phyloP scores from a whole-genome alignment of 2,888 invertebrate species.

The Matsumyia berberina region DNA sequence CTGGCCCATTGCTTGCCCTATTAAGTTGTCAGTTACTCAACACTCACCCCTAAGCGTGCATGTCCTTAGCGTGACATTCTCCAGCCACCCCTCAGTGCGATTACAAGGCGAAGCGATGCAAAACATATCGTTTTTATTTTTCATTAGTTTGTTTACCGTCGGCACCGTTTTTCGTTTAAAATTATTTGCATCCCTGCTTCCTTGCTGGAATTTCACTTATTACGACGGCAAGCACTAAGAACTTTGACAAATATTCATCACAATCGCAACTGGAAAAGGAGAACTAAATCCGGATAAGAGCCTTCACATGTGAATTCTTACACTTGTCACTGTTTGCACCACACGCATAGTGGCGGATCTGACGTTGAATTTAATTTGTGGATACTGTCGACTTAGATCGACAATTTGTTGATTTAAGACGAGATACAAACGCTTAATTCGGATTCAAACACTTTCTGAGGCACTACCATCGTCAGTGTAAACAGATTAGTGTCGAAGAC shows the following conservation, averaged over 20 bases:
- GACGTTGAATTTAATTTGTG: conserved; percentile 24
- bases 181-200: conserved; percentile 63
- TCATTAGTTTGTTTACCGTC: conserved; percentile 43
- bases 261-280: conserved; percentile 66
- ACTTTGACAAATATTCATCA: conserved; percentile 69
- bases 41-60: conserved; percentile 71
- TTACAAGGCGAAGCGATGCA: conserved; percentile 65
- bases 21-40: conserved; percentile 76
- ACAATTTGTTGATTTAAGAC: conserved; percentile 56
- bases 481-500: conserved; percentile 15
- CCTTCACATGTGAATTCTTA: conserved; percentile 67
- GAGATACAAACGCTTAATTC: conserved; percentile 34
- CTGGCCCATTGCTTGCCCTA: conserved; percentile 75
- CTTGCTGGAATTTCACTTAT: conserved; percentile 51
- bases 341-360: neutral
- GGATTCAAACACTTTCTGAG: conserved; percentile 3
- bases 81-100: conserved; percentile 37
- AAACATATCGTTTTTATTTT: conserved; percentile 49
- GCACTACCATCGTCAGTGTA: neutral
- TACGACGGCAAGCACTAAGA: conserved; percentile 37
- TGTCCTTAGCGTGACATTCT: conserved; percentile 44
- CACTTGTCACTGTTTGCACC: conserved; percentile 62
- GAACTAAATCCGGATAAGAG: conserved; percentile 49
- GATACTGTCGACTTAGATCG: conserved; percentile 34
- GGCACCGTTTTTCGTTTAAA: conserved; percentile 34